Evolutionary conservation across 64 coral and sea anemone species (phyloP), one percentile per base, ranked within the genome.

Genomic region (Cladopsammia gracilis): DNA sequence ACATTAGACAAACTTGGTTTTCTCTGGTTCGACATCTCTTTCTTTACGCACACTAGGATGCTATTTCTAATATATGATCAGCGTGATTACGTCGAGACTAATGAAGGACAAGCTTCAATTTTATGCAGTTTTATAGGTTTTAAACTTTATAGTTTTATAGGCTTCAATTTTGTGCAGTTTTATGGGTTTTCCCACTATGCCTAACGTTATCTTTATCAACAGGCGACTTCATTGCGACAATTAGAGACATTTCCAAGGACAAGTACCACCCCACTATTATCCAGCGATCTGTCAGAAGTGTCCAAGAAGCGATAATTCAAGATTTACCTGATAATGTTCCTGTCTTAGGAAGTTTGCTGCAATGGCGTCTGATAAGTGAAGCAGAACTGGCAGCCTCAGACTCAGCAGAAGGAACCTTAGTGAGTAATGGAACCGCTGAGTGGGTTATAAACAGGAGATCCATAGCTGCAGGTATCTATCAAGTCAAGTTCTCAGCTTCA

Each of bases 361-460:
- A 83, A 66, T 83, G 79, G 79, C 43, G 44, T 20, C 18, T 83
- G 42, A 42, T 83, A 1, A 65, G 59, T 66, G 79, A 83, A 49
- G 45, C 61, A 45, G 79, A 83, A 65, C 44, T 83, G n/a, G 60
- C 16, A 11, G 16, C 9, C 15, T 66, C 61, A 46, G 60, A 83
- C 6, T 22, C 43, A 65, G 12, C 60, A 3, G 18, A 11, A 22
- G 79, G 59, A 7, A 65, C 79, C 4, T 49, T 66, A 61, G 79
- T 48, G 3, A 83, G 79, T 66, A 44, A 83, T 9, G 79, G 79
- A 12, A 83, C 59, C 5, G 3, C 57, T 5, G 79, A 83, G 43
- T 83, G 79, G 79, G 18, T 45, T 9, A 83, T 83, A 9, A 48
- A 49, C 8, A 64, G 43, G 20, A 64, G 79, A 49, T 66, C 79